Evolutionary conservation across 2,888 invertebrate genomes (phyloP), one percentile per base, ranked within the genome.

Genomic region (Brachyopa scutellaris): DNA sequence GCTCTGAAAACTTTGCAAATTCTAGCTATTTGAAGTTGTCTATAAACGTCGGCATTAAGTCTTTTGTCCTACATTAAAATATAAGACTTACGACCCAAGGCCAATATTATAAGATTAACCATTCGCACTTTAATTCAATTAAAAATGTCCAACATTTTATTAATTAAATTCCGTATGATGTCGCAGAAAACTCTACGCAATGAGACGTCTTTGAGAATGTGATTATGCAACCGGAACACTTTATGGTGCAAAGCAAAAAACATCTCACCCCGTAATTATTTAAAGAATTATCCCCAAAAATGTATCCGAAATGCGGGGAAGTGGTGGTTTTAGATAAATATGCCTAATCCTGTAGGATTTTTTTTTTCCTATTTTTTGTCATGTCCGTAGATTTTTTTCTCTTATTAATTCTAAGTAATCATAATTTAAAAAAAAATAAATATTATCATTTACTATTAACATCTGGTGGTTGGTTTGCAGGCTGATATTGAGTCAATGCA

Each of bases 141-240:
- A 77, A 21, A 53, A 31, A 69, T 49, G n/a, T 45, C 40, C 47
- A 55, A 38, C 21, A 57, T 64, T 62, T 62, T 69, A 53, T 45
- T 72, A 72, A 72, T 72, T 72, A 72, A 62, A 70, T 70, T 72
- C 11, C 36, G 17, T n/a, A n/a, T 61, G n/a, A 31, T 36, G 31
- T n/a, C n/a, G n/a, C n/a, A 33, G 31, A 8, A 33, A 62, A 31
- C 26, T 45, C 53, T n/a, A n/a, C 53, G 9, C 36, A 53, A 55
- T n/a, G n/a, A 13, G 26, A 11, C 11, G 17, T 33, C 53, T 26
- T 13, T 29, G 53, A 33, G 26, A 40, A 21, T 38, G 29, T 57
- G 61, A 53, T 45, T 64, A 62, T 55, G 79, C 73, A 74, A 55
- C 79, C 67, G 74, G 51, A 55, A 74, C 61, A 62, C 26, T 79